Evolutionary conservation across 2,888 invertebrate genomes (phyloP).

Genomic region (Pegoplata infirma): DNA sequence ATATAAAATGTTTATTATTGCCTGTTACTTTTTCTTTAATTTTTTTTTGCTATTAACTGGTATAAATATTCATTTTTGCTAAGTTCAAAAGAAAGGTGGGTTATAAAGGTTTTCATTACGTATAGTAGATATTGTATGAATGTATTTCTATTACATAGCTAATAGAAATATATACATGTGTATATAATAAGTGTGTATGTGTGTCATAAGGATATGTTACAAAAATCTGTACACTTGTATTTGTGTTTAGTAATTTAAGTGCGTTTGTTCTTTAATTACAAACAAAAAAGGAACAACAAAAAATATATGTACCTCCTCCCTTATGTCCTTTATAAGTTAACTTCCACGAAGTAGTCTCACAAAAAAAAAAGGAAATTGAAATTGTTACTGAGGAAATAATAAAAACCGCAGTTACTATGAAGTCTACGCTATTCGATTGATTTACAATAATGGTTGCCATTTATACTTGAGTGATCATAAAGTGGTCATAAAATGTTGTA

Average conservation of each 20-base stretch:
- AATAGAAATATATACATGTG: not conserved
- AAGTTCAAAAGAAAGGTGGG: conserved; percentile 19
- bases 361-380: conserved; percentile 58
- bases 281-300: too few species aligned
- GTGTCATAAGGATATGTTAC: not conserved
- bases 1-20: conserved; percentile 31
- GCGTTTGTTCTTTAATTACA: conserved; percentile 5
- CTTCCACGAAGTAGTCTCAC: not conserved
- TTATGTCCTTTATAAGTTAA: not conserved
- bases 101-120: conserved; percentile 22
- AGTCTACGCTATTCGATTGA: conserved; percentile 69
- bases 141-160: not conserved
- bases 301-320: not conserved
- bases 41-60: conserved; percentile 27
- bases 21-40: conserved; percentile 19
- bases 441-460: conserved; percentile 71
- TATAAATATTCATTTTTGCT: conserved; percentile 38
- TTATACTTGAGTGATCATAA: conserved; percentile 58
- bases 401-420: conserved; percentile 58
- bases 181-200: not conserved
- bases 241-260: conserved; percentile 12
- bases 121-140: not conserved
- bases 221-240: not conserved
- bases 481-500: conserved; percentile 43
- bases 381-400: conserved; percentile 63